Conservation (phyloP, 1,140 invertebrate species). For the Heliothis subflexa region DNA sequence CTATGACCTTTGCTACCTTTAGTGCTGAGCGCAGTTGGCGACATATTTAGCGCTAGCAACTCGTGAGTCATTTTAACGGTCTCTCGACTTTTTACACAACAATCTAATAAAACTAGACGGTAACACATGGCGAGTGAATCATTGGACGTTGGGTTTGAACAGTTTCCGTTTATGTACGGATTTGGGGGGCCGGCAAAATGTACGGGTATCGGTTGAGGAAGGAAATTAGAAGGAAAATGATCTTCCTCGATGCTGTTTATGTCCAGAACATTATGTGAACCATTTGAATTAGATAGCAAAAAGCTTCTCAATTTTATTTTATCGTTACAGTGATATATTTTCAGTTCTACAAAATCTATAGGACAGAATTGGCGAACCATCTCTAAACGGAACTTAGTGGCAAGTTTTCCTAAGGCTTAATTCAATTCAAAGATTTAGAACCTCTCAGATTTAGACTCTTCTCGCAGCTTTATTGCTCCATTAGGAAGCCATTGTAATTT, state of each 20-base stretch:
- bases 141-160: constrained; percentile 26
- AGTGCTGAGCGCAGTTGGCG: constrained; percentile 32
- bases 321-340: too few relatives aligned
- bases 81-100: constrained; percentile 36
- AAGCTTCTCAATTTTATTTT: background rate
- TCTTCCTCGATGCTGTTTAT: background rate
- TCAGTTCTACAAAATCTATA: too few relatives aligned
- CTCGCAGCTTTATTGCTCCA: constrained; percentile 10
- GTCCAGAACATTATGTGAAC: background rate
- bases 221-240: background rate
- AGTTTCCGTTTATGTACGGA: constrained; percentile 37
- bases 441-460: too few relatives aligned
- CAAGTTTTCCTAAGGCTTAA: too few relatives aligned
- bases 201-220: too few relatives aligned
- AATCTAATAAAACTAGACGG: constrained; percentile 41
- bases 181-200: constrained; percentile 6
- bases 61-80: constrained; percentile 31
- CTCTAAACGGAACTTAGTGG: too few relatives aligned
- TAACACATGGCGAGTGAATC: constrained; percentile 34
- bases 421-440: too few relatives aligned
- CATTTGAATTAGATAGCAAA: too few relatives aligned
- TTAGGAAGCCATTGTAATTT: background rate
- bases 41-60: constrained; percentile 28
- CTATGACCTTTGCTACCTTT: constrained; percentile 36
- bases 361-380: too few relatives aligned